Evolutionary conservation across 2,888 invertebrate genomes (phyloP), one percentile per base, ranked within the genome.

Genomic region (Automeris io): DNA sequence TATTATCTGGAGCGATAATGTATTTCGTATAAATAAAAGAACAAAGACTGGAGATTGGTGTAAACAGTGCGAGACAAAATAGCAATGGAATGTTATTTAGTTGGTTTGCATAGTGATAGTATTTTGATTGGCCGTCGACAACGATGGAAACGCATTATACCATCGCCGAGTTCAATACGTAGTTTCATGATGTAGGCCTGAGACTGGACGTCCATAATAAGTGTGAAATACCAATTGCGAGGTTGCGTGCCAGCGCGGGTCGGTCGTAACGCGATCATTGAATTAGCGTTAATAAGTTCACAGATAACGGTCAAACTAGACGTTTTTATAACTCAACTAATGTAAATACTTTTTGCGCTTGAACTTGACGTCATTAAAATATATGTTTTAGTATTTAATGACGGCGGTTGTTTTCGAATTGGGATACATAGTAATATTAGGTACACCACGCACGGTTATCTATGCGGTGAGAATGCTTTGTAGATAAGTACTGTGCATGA

Each of bases 261-360:
- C 54, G 51, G 46, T 54, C 53, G 60, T 69, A 73, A 72, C 71
- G 72, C 75, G 68, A 80, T 75, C 77, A 72, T 74, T 73, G 72
- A 70, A 76, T 81, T 77, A 77, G 68, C 61, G 63, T 55, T 67
- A 71, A 70, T 67, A 70, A 70, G 69, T 68, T 66, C 60, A 63
- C 56, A 69, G 68, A 67, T 69, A 70, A 56, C 63, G 65, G 61
- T 54, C 61, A 49, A 49, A 57, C 49, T 50, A 57, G 56, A 65
- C 57, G 54, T 59, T 64, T 47, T 58, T 57, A 60, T 56, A 57
- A 57, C 41, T 19, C 18, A 35, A 43, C 51, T 49, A 42, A 53
- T 49, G 34, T 45, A 56, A 49, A 51, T 45, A 29, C 39, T 33
- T 40, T 48, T 49, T 45, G 51, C 52, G 53, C 49, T 47, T 49